Percentiles rank a stretch among this genome's conserved stretches.
Conservation (phyloP, 2,113 vertebrate species). For the Hippocampus zosterae region DNA sequence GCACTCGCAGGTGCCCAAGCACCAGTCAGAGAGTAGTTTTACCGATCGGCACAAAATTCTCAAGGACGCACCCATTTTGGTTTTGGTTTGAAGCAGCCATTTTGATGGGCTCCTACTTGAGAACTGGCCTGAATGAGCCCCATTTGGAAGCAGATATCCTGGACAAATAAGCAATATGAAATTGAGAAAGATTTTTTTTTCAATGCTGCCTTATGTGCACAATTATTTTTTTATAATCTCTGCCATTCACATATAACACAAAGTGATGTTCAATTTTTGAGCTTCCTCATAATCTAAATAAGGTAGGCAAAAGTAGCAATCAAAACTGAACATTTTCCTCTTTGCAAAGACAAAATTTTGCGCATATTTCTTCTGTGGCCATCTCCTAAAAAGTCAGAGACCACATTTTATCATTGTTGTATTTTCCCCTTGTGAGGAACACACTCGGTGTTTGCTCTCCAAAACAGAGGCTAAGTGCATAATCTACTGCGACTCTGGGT, state of each 20-base stretch:
- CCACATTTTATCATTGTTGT: slow-evolving; percentile 2
- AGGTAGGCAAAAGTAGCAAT: neutral
- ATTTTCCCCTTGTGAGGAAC: neutral
- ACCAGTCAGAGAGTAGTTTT: no score
- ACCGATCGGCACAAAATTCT: no score
- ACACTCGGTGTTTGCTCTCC: neutral
- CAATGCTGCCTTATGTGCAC: no score
- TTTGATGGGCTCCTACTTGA: no score
- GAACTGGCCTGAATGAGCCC: no score
- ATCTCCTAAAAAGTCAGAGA: neutral
- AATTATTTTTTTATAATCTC: neutral
- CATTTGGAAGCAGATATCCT: no score
- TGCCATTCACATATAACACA: neutral
- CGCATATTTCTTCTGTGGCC: neutral
- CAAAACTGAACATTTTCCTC: neutral
- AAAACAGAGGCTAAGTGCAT: neutral
- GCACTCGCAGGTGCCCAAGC: no score
- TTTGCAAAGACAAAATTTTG: neutral
- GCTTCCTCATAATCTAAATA: neutral
- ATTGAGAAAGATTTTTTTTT: no score
- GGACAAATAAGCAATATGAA: no score
- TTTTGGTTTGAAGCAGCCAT: no score
- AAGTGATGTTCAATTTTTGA: neutral
- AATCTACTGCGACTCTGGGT: neutral
- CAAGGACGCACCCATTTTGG: no score